Percentiles rank a stretch among this genome's conserved stretches.
phyloP scores from a whole-genome alignment of 1,140 invertebrate species.

The Drosophila auraria region DNA sequence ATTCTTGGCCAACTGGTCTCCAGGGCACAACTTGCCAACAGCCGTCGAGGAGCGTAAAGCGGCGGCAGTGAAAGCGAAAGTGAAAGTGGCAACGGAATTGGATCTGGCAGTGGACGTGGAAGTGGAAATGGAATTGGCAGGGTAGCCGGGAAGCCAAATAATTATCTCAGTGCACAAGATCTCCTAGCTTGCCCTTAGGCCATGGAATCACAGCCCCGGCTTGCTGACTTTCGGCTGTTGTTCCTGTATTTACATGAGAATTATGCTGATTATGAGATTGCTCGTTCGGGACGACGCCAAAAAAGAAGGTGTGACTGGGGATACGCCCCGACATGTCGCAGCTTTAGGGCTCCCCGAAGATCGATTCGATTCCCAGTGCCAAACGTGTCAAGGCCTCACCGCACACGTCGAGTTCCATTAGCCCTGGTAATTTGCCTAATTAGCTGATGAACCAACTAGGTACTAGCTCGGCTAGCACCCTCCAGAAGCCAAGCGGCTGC shows the following conservation, averaged over 20 bases:
- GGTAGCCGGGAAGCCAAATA: constrained; percentile 59
- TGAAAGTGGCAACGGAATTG: constrained; percentile 34
- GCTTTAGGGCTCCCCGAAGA: constrained; percentile 46
- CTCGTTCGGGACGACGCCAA: constrained; percentile 28
- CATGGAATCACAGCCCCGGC: constrained; percentile 56
- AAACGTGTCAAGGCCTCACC: constrained; percentile 44
- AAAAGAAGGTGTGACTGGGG: constrained; percentile 34
- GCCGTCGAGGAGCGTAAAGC: constrained; percentile 70
- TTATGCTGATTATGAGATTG: constrained; percentile 82
- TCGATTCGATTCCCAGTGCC: constrained; percentile 41
- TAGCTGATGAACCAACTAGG: constrained; percentile 44
- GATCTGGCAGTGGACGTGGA: constrained; percentile 22
- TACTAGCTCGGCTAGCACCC: constrained; percentile 10
- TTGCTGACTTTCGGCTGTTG: constrained; percentile 22
- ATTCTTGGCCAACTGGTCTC: constrained; percentile 76
- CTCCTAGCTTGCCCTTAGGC: constrained; percentile 51
- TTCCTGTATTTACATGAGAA: constrained; percentile 67
- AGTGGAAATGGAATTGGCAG: constrained; percentile 37
- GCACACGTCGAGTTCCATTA: constrained; percentile 35
- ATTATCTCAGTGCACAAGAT: constrained; percentile 75
- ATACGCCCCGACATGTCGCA: constrained; percentile 52
- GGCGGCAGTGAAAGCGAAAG: constrained; percentile 49
- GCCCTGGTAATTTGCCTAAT: constrained; percentile 47
- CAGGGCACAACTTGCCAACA: constrained; percentile 79
- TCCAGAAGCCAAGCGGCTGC: constrained; percentile 42